Base-by-base conservation (phyloP, 2,888 invertebrate species). In the Esperia sulphurella region DNA sequence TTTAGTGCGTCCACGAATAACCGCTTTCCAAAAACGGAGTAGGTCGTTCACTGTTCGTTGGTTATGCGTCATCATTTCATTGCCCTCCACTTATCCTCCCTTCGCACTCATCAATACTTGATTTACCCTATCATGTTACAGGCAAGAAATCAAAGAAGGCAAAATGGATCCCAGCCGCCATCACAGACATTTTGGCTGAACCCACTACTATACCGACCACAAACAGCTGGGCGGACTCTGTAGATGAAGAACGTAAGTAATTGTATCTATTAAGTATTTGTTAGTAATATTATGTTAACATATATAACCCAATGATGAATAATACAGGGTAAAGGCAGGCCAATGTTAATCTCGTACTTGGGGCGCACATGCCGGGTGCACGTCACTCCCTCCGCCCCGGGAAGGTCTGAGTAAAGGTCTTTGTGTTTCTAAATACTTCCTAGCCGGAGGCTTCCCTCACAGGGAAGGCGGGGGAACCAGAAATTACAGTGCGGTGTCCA, bases 121-220 rank as follows among this genome's bases (percentile, higher is more conserved):
- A 54, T 58, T 51, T 52, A 50, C 59, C 12, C 4, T 4, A 4
- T 54, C 57, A 55, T 65, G 57, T 75, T 79, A 51, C 90, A 95
- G 95, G 92, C 86, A 96, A 94, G 92, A 96, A 95, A 91, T 93
- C 91, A 80, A 96, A 94, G 91, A 97, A 95, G 91, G 91, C 92
- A 83, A 96, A 96, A 91, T 95, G 95, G 79, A 95, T 94, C 78
- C 94, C 95, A 57, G 85, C 97, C 70, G 92, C 93, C 64, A 90
- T 97, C 71, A 95, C 93, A 79, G 94, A 94, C 69, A 97, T 97
- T 79, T 90, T 97, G 63, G 93, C 94, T 55, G 94, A 94, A 72
- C 91, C 93, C 49, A 92, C 92, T 46, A 90, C 92, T 50, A 88
- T 91, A 51, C 87, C 91, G 48, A 82, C 92, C 52, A 79, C 91